phyloP scores from a whole-genome alignment of 2,797 vertebrate species.

The Anableps anableps region DNA sequence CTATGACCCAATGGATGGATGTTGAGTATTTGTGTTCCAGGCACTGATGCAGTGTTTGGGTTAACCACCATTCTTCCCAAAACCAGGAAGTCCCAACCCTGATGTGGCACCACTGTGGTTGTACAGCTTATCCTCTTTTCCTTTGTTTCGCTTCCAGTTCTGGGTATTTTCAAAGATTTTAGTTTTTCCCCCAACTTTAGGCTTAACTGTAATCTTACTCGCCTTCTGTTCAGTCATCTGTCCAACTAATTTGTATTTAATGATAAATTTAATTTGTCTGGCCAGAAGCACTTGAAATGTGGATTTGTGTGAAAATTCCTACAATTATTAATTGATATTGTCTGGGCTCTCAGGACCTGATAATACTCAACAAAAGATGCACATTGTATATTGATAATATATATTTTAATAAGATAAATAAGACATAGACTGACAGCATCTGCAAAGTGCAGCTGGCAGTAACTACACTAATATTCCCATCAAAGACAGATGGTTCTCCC shows the following conservation, averaged over 20 bases:
- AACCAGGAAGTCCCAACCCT: neutral
- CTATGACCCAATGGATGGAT: neutral
- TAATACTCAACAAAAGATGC: neutral
- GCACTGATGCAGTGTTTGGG: neutral
- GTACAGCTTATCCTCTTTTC: neutral
- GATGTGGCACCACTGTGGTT: neutral
- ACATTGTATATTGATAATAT: neutral
- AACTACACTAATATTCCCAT: neutral
- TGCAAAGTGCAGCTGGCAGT: neutral
- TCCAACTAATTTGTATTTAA: neutral
- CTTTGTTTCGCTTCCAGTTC: neutral
- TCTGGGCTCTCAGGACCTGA: neutral
- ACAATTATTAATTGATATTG: neutral
- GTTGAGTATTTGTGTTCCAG: neutral
- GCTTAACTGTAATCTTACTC: neutral
- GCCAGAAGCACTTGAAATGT: neutral
- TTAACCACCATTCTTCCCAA: neutral
- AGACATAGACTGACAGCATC: neutral
- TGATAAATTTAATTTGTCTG: neutral
- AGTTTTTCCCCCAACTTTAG: neutral
- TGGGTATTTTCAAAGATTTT: neutral
- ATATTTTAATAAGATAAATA: neutral
- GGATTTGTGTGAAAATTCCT: neutral
- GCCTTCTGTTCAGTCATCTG: conserved; percentile 1
- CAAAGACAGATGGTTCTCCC: neutral